These are phyloP conservation scores for Lipophrys pholis DNA, from an alignment of 2,113 vertebrate genomes.

Conservation along the genomic window DNA sequence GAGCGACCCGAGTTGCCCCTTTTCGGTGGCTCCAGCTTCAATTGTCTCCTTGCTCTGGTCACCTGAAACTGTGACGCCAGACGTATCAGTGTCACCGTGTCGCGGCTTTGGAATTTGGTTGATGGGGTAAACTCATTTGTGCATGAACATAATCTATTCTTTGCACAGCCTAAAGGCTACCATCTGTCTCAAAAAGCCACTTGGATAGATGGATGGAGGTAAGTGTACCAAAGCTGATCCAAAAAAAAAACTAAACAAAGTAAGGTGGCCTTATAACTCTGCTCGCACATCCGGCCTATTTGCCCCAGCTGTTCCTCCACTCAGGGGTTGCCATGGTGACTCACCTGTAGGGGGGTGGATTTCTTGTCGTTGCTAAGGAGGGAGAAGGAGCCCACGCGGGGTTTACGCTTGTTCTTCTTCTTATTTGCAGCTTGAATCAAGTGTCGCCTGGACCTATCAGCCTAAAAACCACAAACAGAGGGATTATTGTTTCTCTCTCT, in stretches of 20 bases:
- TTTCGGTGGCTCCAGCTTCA: slow-evolving; percentile 54
- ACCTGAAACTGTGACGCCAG: slow-evolving; percentile 58
- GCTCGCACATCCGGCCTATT: slow-evolving; percentile 35
- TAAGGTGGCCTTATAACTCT: slow-evolving; percentile 42
- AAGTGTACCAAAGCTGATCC: slow-evolving; percentile 12
- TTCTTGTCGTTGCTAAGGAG: slow-evolving; percentile 71
- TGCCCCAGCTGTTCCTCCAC: slow-evolving; percentile 54
- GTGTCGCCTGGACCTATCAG: slow-evolving; percentile 76
- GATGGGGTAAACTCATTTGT: background rate
- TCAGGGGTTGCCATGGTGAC: slow-evolving; percentile 68
- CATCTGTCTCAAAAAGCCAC: slow-evolving; percentile 5
- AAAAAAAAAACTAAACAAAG: slow-evolving; percentile 42
- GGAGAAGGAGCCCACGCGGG: slow-evolving; percentile 73
- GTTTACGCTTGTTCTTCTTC: slow-evolving; percentile 73
- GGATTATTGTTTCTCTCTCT: background rate
- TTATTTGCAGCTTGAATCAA: slow-evolving; percentile 59
- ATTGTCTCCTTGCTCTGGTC: slow-evolving; percentile 72
- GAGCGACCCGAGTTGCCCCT: slow-evolving; percentile 56
- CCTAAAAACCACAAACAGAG: slow-evolving; percentile 49
- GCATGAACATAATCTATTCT: background rate
- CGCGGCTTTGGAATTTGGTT: background rate
- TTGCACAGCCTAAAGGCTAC: too few relatives aligned
- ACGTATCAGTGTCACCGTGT: background rate
- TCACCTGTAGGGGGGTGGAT: slow-evolving; percentile 71
- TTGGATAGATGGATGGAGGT: background rate